Evolutionary conservation across 2,113 vertebrate genomes (phyloP).

Genomic region (Camelus dromedarius): DNA sequence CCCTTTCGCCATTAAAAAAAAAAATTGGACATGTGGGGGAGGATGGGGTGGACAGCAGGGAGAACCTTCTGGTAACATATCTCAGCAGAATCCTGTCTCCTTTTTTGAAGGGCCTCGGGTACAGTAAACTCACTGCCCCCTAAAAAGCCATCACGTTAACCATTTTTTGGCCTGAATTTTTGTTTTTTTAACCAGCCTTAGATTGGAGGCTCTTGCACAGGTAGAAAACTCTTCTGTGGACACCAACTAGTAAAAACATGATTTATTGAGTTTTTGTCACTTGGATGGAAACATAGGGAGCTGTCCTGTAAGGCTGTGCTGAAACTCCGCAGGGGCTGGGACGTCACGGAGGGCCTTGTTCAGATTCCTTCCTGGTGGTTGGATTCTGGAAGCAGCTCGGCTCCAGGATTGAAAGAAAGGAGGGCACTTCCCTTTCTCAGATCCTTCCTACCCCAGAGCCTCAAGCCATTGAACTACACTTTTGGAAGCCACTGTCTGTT

Average conservation of each 20-base stretch:
- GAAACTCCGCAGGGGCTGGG: neutral
- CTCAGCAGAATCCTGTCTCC: neutral
- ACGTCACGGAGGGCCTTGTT: fast-evolving
- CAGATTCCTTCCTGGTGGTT: neutral
- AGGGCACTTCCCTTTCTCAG: no score
- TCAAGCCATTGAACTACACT: neutral
- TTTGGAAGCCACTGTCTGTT: conserved; percentile 49
- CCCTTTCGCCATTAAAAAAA: neutral
- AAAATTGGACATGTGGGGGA: neutral
- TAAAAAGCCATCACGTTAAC: neutral
- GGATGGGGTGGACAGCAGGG: neutral
- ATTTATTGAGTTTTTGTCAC: neutral
- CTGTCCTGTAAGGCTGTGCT: neutral
- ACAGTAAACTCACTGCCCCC: neutral
- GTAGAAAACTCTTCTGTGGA: neutral
- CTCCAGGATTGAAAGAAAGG: neutral
- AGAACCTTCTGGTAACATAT: neutral
- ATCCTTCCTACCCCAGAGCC: neutral
- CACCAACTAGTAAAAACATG: neutral
- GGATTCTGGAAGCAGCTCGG: neutral
- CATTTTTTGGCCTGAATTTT: neutral
- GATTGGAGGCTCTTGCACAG: neutral
- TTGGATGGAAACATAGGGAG: neutral
- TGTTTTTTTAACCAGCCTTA: neutral
- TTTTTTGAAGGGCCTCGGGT: neutral